Evolutionary conservation across 2,797 vertebrate species (phyloP), one percentile per base, ranked within the genome.

Genomic region (Pampus argenteus): DNA sequence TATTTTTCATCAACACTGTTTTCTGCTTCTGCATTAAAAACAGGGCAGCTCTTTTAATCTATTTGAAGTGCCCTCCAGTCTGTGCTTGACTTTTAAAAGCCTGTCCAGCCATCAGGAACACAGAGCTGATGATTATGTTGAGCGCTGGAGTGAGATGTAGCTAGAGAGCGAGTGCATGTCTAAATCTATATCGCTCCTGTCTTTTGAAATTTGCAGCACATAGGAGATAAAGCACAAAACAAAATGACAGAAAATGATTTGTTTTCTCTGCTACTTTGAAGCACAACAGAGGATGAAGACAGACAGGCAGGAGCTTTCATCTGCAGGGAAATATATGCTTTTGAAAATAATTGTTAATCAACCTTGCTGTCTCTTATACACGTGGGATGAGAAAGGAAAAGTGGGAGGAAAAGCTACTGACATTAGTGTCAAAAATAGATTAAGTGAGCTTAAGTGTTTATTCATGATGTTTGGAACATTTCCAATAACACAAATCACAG

Each of bases 31-130:
- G 60, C 78, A 78, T 63, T 74, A 80, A 89, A 82, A 87, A 87
- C 66, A 57, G 34, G 60, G 74, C 59, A 67, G 68, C 71, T 73
- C 26, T 80, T 89, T 77, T 87, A 73, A 86, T 88, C 74, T 81
- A 62, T 67, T 22, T 83, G 74, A 88, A 92, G 91, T 66, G 72
- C 66, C 69, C 85, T 89, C 65, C 55, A 50, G 36, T 66, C 52
- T 5, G 2, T 56, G 55, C 77, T 89, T 71, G 55, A 78, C 74
- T 86, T 82, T 64, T 40, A 70, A 83, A 83, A 84, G 68, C 48
- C 40, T 13, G 56, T 67, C 63, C 61, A n/a, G 23, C 57, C 54
- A 66, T 81, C 61, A 50, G 57, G 40, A 83, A 74, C 75, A 69
- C 65, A 44, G 76, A 81, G 57, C 34, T 11, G 34, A 79, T 63